Conservation (phyloP, 2,797 vertebrate species). For the Notamacropus eugenii region DNA sequence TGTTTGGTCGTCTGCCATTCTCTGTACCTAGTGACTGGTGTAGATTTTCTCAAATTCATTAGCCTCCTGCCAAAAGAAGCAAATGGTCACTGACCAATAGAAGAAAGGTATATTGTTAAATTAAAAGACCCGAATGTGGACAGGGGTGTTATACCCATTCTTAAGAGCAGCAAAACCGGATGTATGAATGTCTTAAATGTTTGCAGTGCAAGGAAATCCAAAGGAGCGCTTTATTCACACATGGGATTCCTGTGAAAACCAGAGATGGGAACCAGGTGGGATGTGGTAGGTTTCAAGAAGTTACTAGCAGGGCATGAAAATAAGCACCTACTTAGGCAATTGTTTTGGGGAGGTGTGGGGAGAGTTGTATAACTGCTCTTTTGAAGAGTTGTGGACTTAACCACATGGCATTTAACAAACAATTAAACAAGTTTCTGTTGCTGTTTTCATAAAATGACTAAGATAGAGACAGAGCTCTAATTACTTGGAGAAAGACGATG, state of each 20-base stretch:
- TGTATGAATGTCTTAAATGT: background rate
- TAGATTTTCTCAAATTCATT: background rate
- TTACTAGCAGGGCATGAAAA: background rate
- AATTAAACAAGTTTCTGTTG: background rate
- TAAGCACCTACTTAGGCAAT: background rate
- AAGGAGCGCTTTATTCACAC: background rate
- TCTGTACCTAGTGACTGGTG: background rate
- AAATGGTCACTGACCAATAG: constrained; percentile 49
- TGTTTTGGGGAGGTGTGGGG: background rate
- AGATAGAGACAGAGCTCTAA: background rate
- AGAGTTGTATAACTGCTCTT: background rate
- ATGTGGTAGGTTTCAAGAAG: background rate
- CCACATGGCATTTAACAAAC: background rate
- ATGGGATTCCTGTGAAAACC: background rate
- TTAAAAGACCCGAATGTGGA: constrained; percentile 36
- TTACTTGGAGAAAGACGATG: background rate
- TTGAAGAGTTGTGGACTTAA: background rate
- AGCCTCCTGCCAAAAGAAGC: constrained; percentile 25
- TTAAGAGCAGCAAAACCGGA: background rate
- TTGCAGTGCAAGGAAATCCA: background rate
- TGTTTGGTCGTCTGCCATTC: background rate
- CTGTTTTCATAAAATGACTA: background rate
- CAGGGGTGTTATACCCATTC: background rate
- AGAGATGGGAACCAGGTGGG: background rate
- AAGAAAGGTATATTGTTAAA: constrained; percentile 7